Evolutionary conservation across 2,113 vertebrate genomes (phyloP).

Genomic region (Rhadina sibilatrix): DNA sequence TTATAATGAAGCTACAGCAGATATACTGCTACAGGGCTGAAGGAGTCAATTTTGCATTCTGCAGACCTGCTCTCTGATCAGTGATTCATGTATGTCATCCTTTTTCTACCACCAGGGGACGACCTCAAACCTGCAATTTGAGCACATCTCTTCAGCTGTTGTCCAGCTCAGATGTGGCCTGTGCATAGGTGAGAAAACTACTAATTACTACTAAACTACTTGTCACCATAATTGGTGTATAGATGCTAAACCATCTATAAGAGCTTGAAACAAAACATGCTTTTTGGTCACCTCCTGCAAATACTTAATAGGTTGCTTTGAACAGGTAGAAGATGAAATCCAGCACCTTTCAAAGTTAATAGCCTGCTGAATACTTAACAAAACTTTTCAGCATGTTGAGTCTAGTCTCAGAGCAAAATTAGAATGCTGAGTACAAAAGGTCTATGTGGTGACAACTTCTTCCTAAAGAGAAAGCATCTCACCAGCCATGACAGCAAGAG

Average conservation of each 20-base stretch:
- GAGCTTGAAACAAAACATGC: not conserved
- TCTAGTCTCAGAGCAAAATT: not conserved
- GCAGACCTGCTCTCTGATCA: not conserved
- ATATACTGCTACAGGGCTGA: not conserved
- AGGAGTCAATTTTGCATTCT: not conserved
- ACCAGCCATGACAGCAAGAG: not conserved
- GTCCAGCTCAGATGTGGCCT: not conserved
- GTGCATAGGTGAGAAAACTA: not conserved
- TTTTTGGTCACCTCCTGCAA: not conserved
- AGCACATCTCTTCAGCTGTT: not conserved
- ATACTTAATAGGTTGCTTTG: not conserved
- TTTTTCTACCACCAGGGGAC: not conserved
- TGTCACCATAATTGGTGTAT: not conserved
- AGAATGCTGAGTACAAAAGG: not conserved
- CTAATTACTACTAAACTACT: not conserved
- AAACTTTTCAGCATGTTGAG: not conserved
- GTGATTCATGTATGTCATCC: not conserved
- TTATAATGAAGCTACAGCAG: not conserved
- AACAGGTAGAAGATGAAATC: not conserved
- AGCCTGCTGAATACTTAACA: not conserved
- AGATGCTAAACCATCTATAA: not conserved
- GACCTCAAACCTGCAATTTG: not conserved
- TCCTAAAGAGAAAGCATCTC: not conserved
- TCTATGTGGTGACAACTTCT: not conserved
- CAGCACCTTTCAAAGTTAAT: not conserved